Base-by-base conservation (phyloP, 2,888 invertebrate species). In the Drosophila quasianomalipes region DNA sequence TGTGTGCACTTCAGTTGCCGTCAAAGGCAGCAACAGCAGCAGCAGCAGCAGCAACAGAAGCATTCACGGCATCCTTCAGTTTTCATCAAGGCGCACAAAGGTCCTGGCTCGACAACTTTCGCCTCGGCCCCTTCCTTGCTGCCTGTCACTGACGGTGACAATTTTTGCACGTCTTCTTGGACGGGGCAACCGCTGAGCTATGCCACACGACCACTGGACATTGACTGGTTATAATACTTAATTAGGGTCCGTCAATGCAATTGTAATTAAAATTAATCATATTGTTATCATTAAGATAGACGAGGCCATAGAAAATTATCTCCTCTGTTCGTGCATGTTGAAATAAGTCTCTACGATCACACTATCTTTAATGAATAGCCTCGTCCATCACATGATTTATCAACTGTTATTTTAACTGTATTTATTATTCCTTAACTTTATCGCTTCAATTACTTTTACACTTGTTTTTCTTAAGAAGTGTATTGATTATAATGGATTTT, bases 131-230 rank as follows among this genome's bases (percentile, higher is more conserved):
- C 47, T 22, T 22, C 47, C 47, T 22, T 22, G 35, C 51, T n/a
- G 54, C 55, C 82, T 85, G 83, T 73, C 79, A 71, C 75, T 90
- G 90, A 60, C 70, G 90, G 85, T 81, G 85, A 85, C 90, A 86
- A 88, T 90, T 85, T 85, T 90, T 73, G 67, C 85, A 90, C 85
- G 74, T 74, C 81, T 76, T n/a, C 62, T 57, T 35, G 76, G 83
- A 72, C 85, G 71, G 73, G 79, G 47, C 90, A 64, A 81, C 85
- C 83, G 86, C 85, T 90, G 90, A 57, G 88, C 49, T 49, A 7
- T 33, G 63, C 41, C 41, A 33, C 47, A 41, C 53, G 30, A 52
- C 51, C 35, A 39, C 49, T 44, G 75, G 58, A 61, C 52, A 60
- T 33, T 30, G 37, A 5, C 71, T 35, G 51, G 9, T 52, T 49